Base-by-base conservation (phyloP, 2,888 invertebrate species). In the Drosophila mulleri region DNA sequence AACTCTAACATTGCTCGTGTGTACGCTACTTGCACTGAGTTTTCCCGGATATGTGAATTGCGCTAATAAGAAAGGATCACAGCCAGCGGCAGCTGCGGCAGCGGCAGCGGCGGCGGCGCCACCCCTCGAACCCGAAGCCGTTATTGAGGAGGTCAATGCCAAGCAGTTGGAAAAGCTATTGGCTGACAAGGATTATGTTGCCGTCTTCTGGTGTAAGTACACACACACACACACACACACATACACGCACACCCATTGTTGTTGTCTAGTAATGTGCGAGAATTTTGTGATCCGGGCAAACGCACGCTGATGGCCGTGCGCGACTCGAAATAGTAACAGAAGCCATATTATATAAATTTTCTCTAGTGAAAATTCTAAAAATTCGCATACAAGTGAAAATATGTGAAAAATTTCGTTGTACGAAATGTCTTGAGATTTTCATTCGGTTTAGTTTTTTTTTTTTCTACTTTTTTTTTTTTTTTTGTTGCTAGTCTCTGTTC, bases 121-220 rank as follows among this genome's bases (percentile, higher is more conserved):
- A 67, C 82, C 91, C 60, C 77, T 90, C 61, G 92, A 92, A 64
- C 92, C 92, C 89, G 96, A 96, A 92, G 95, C 97, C 93, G 96
- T 96, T 94, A 98, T 98, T 94, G 97, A 98, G 94, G 97, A 98
- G 94, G 97, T 98, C 94, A 97, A 96, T 94, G 96, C 97, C 93
- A 98, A 97, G 94, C 97, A 97, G 94, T 95, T 98, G 94, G 98
- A 97, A 93, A 95, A 96, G 93, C 95, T 97, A 91, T 95, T 98
- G 93, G 95, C 96, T 93, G 97, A 97, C 90, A 97, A 97, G 95
- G 97, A 97, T 94, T 97, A 96, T 95, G 97, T 98, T 93, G 98
- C 98, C 93, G 98, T 98, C 94, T 98, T 96, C 94, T 98, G 98
- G 97, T 98, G 98, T 98, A 96, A 98, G 98, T 97, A 94, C 41